phyloP scores from a whole-genome alignment of 2,113 vertebrate species.

The Eulemur rufifrons region DNA sequence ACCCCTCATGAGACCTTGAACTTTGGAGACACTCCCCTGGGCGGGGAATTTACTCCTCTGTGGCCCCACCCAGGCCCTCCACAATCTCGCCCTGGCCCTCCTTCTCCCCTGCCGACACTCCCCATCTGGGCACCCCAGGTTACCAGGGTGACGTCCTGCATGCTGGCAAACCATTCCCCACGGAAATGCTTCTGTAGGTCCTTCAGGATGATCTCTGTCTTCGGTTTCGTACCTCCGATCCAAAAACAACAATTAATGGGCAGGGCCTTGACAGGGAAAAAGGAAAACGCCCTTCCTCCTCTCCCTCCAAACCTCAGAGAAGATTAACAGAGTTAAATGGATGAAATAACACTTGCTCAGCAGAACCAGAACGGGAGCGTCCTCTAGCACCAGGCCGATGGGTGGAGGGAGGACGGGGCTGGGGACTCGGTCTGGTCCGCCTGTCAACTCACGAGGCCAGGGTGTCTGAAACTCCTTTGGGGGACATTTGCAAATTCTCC shows the following conservation, averaged over 20 bases:
- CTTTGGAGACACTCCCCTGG: background rate
- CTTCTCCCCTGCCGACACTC: fast-evolving
- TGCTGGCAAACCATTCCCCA: slow-evolving; percentile 5
- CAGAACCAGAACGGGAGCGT: fast-evolving
- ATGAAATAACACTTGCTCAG: background rate
- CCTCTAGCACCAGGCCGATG: fast-evolving
- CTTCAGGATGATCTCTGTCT: slow-evolving; percentile 44
- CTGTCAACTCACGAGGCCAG: background rate
- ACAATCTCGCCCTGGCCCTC: background rate
- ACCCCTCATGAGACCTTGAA: background rate
- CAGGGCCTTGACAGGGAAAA: background rate
- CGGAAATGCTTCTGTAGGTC: slow-evolving; percentile 70
- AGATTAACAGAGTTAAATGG: background rate
- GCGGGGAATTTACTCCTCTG: background rate
- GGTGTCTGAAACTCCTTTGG: background rate
- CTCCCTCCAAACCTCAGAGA: background rate
- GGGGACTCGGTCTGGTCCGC: too few relatives aligned
- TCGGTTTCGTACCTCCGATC: background rate
- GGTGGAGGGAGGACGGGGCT: background rate
- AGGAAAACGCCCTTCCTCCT: too few relatives aligned
- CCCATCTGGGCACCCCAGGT: fast-evolving
- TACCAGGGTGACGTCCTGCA: slow-evolving; percentile 61
- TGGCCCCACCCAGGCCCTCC: background rate
- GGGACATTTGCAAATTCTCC: background rate
- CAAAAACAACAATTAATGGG: background rate